These are phyloP conservation scores for Maniola jurtina DNA, from an alignment of 1,140 invertebrate genomes.

Conservation along the genomic window DNA sequence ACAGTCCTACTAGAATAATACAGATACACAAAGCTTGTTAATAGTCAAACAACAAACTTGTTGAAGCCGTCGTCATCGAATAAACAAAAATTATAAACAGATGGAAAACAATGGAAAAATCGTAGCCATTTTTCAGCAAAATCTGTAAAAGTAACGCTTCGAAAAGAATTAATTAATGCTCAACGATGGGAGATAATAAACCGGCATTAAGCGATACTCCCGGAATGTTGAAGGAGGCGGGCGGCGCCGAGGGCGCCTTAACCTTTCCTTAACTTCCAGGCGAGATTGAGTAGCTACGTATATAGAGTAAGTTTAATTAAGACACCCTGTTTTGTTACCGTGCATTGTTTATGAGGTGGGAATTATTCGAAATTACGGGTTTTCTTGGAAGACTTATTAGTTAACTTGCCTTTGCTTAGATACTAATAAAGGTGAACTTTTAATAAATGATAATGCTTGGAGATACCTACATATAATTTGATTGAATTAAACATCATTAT, in stretches of 20 bases:
- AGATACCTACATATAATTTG: no score
- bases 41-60: neutral
- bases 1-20: no score
- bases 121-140: slow-evolving; percentile 30
- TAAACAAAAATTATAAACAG: slow-evolving; percentile 5
- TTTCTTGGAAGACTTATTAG: slow-evolving; percentile 14
- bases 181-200: slow-evolving; percentile 72
- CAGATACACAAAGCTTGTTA: neutral
- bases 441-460: no score
- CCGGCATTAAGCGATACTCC: slow-evolving; percentile 74
- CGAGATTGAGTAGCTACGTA: slow-evolving; percentile 71
- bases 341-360: slow-evolving; percentile 62
- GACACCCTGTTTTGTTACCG: slow-evolving; percentile 53
- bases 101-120: slow-evolving; percentile 30
- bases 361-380: slow-evolving; percentile 23
- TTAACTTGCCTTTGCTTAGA: neutral
- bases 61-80: neutral
- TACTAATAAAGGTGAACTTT: neutral
- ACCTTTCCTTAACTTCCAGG: slow-evolving; percentile 76
- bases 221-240: slow-evolving; percentile 62
- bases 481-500: no score
- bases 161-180: slow-evolving; percentile 71
- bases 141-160: slow-evolving; percentile 38
- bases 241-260: slow-evolving; percentile 48
- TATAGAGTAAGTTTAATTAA: slow-evolving; percentile 73